These are phyloP conservation scores for Pyrrhia umbra DNA, from an alignment of 2,888 invertebrate species.

Conservation along the genomic window DNA sequence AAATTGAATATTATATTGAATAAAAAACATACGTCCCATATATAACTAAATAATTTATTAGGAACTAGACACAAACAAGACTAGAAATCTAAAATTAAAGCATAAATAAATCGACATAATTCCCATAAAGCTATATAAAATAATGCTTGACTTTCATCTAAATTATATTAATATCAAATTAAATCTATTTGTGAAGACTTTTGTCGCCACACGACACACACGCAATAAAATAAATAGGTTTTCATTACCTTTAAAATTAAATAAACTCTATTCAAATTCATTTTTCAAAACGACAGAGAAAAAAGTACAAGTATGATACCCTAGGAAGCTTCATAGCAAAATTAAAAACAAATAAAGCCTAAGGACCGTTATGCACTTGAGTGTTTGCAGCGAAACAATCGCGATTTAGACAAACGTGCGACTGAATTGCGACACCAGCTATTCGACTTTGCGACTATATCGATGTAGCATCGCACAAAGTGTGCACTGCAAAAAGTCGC, in stretches of 20 bases:
- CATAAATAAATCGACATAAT: slow-evolving; percentile 25
- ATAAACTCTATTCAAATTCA: neutral
- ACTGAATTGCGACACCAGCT: too few species aligned
- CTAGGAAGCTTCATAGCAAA: too few species aligned
- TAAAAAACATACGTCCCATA: neutral
- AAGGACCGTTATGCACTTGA: too few species aligned
- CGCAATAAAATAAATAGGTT: neutral
- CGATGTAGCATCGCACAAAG: too few species aligned
- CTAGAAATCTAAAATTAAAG: slow-evolving; percentile 24
- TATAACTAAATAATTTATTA: slow-evolving; percentile 6
- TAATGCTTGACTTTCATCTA: slow-evolving; percentile 13
- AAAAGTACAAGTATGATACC: neutral
- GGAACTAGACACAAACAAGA: slow-evolving; percentile 11
- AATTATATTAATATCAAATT: slow-evolving; percentile 28
- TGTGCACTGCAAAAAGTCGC: too few species aligned
- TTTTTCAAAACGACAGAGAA: neutral
- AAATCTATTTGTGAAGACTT: slow-evolving; percentile 11
- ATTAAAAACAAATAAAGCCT: too few species aligned
- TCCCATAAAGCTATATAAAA: slow-evolving; percentile 30
- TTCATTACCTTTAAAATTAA: slow-evolving; percentile 2
- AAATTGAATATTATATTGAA: too few species aligned
- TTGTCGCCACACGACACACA: too few species aligned
- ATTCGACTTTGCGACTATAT: too few species aligned
- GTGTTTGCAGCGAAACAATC: too few species aligned
- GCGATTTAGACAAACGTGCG: too few species aligned